Percentiles rank a stretch among this genome's conserved stretches.
phyloP scores from a whole-genome alignment of 2,113 vertebrate species.

The Chroicocephalus ridibundus region DNA sequence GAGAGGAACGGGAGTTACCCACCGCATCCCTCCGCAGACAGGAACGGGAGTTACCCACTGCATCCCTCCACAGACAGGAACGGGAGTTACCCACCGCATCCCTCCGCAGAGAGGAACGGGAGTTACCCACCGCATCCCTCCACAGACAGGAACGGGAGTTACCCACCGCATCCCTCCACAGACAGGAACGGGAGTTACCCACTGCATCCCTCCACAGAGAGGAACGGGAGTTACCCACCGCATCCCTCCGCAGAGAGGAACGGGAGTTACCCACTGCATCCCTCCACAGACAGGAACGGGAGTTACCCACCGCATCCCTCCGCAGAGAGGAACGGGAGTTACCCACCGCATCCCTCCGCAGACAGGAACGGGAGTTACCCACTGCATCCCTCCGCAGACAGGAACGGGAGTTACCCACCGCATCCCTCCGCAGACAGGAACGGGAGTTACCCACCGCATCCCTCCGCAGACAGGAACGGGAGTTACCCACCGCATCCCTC shows the following conservation, averaged over 20 bases:
- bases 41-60: background rate
- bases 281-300: background rate
- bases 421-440: no score
- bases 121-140: no score
- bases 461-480: background rate
- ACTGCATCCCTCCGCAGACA: background rate
- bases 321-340: background rate
- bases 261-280: fast-evolving
- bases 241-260: background rate
- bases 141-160: background rate
- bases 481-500: background rate
- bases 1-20: background rate
- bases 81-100: fast-evolving
- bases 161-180: background rate
- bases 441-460: fast-evolving
- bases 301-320: no score
- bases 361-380: background rate
- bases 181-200: background rate
- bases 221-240: background rate
- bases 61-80: no score
- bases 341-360: background rate
- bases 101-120: background rate
- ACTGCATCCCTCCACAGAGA: no score
- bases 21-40: no score
- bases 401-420: no score